Base-by-base conservation (phyloP, 2,113 vertebrate genomes). In the Symphodus melops region DNA sequence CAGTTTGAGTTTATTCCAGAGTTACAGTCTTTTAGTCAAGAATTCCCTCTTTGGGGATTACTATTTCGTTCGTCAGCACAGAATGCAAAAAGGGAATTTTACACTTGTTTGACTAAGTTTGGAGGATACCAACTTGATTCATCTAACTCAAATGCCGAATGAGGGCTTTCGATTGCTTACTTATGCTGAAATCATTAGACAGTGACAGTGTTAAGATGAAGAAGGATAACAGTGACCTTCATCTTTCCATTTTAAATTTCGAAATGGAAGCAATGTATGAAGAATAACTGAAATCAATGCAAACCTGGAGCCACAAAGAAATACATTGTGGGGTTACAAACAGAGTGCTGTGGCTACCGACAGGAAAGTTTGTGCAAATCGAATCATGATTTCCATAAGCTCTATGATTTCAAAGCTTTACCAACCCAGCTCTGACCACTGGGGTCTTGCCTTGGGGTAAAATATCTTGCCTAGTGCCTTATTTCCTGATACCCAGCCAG, bases 1-100 rank as follows among this genome's bases (percentile, higher is more conserved):
- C 57, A 59, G 56, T 58, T 33, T n/a, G 36, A 59, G 58, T 63
- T 33, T 33, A 13, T 63, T 28, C 42, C 23, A 63, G 12, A 51
- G 10, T 49, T 49, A 12, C 9, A n/a, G 9, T 9, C n/a, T 56
- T 54, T 25, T n/a, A 10, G 23, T 14, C 33, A 8, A 46, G 21
- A 20, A 9, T 20, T 68, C 19, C 11, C 39, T 57, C 8, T 48
- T 21, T 56, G 23, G 44, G 49, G 46, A 17, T 17, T 16, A 19
- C 8, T 58, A 4, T 58, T 20, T 72, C 21, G 42, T 12, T 12
- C 8, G 10, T 17, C 41, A 33, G 21, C 58, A 16, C 17, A 25
- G 57, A 23, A 54, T 55, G 59, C 51, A 44, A 46, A n/a, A 16
- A 39, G 17, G 36, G 5, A 48, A 8, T 67, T 23, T 42, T 10